Conservation (phyloP, 2,797 vertebrate species). For the Lindbergichthys nudifrons region DNA sequence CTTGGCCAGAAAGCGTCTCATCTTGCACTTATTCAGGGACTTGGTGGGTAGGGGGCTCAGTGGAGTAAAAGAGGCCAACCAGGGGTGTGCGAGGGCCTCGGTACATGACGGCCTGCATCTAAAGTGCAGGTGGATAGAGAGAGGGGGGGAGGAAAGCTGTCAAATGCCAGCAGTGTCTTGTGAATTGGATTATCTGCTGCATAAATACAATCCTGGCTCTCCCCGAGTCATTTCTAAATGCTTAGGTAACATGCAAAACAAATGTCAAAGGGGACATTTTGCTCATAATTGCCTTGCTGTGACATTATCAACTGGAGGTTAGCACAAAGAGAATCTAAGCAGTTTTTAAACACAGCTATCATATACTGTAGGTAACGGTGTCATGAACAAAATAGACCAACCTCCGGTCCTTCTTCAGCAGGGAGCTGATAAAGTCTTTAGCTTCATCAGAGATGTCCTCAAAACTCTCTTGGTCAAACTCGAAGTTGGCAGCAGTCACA, state of each 20-base stretch:
- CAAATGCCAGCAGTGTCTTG: conserved; percentile 1
- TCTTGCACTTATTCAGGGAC: conserved; percentile 87
- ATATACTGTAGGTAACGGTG: not conserved
- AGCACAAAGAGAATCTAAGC: not conserved
- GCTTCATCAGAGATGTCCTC: conserved; percentile 87
- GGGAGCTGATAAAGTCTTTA: conserved; percentile 88
- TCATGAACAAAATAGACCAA: conserved; percentile 48
- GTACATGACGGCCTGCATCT: conserved; percentile 85
- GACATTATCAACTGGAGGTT: conserved; percentile 1
- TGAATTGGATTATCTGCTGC: not conserved
- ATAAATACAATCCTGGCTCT: not conserved
- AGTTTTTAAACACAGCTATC: not conserved
- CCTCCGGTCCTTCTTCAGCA: conserved; percentile 87
- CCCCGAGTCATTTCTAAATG: not conserved
- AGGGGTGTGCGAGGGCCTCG: conserved; percentile 86
- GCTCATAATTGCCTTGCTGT: not conserved
- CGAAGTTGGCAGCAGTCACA: conserved; percentile 84
- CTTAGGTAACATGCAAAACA: not conserved
- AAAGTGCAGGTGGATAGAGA: not conserved
- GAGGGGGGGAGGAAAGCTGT: conserved; percentile 10
- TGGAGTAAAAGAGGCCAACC: conserved; percentile 83
- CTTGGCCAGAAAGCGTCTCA: conserved; percentile 86
- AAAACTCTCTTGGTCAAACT: conserved; percentile 88
- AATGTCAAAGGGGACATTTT: conserved; percentile 9
- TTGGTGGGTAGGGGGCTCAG: conserved; percentile 73